phyloP scores from a whole-genome alignment of 2,113 vertebrate genomes.

The Perca schrenkii region DNA sequence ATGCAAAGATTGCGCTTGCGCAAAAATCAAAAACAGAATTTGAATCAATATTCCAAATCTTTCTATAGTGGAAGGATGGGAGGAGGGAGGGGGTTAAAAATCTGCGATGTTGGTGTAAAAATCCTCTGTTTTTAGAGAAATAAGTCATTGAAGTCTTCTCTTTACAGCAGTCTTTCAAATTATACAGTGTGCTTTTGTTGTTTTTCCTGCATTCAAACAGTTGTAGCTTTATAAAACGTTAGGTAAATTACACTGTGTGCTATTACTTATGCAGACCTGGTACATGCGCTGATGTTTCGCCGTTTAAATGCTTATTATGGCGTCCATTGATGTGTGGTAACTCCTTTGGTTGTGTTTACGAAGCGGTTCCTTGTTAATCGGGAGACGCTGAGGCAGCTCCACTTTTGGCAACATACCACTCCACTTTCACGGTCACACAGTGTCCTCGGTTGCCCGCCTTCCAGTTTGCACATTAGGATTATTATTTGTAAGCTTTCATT shows the following conservation, averaged over 20 bases:
- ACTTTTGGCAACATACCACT: constrained; percentile 55
- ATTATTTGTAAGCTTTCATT: constrained; percentile 24
- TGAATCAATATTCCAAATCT: constrained; percentile 71
- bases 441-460: constrained; percentile 73
- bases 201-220: background rate
- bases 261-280: background rate
- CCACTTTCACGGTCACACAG: constrained; percentile 70
- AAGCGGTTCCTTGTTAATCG: constrained; percentile 68
- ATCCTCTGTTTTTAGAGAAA: background rate
- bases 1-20: constrained; percentile 74
- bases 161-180: constrained; percentile 18
- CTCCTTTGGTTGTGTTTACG: constrained; percentile 67
- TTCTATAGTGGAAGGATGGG: constrained; percentile 71
- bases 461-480: constrained; percentile 35
- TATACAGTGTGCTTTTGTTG: background rate
- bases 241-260: background rate
- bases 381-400: constrained; percentile 62
- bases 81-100: constrained; percentile 35
- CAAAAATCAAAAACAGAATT: constrained; percentile 58
- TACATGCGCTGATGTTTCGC: constrained; percentile 38
- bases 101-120: constrained; percentile 31
- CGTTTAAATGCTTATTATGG: constrained; percentile 58
- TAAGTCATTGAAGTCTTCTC: background rate
- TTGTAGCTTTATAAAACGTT: background rate
- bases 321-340: constrained; percentile 63